Conservation (phyloP, 2,797 vertebrate species). For the Falco rusticolus region DNA sequence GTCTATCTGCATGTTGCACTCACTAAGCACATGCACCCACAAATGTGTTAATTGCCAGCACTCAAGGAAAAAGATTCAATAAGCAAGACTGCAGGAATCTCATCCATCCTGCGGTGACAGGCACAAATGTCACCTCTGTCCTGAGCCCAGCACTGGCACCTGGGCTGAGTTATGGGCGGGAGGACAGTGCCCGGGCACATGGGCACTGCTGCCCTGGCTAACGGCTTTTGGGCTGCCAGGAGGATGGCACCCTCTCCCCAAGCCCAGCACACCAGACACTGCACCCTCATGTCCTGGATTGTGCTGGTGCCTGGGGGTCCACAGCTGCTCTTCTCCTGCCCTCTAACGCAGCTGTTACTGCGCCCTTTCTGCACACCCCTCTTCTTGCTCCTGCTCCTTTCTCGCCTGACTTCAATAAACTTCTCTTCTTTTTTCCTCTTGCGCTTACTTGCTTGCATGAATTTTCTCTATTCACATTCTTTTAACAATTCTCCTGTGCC, state of each 20-base stretch:
- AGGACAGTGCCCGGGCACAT: not conserved
- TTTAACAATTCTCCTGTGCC: not conserved
- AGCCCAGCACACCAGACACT: not conserved
- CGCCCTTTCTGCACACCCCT: not conserved
- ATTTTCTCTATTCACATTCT: not conserved
- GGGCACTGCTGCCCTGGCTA: not conserved
- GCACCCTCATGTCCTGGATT: accelerated
- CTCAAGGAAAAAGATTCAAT: not conserved
- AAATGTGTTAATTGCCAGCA: accelerated
- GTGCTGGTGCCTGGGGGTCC: not conserved
- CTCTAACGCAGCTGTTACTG: accelerated
- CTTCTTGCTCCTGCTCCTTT: not conserved
- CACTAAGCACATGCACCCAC: not conserved
- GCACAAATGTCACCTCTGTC: not conserved
- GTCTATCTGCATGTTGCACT: conserved; percentile 16
- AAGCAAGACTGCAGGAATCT: not conserved
- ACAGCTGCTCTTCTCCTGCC: not conserved
- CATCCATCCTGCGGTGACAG: not conserved
- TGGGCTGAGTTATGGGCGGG: not conserved
- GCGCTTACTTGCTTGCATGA: not conserved
- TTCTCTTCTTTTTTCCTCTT: not conserved
- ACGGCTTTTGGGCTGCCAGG: not conserved
- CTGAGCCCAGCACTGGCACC: not conserved
- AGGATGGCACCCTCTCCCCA: not conserved
- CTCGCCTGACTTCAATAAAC: not conserved